These are phyloP conservation scores for Choloepus didactylus DNA, from an alignment of 2,797 vertebrate species.

Conservation along the genomic window DNA sequence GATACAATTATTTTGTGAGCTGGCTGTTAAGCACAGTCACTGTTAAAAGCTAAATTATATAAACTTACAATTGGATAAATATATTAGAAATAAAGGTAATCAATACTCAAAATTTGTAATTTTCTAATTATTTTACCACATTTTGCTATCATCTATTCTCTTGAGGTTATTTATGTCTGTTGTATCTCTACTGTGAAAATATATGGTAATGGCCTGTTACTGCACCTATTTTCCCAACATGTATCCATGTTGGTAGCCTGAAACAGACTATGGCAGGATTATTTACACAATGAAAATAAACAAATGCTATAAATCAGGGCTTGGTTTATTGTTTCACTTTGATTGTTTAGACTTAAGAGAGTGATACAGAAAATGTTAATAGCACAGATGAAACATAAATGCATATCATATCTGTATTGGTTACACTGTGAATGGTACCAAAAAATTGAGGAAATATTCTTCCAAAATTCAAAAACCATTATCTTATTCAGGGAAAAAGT, in stretches of 20 bases:
- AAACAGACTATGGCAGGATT: accelerated
- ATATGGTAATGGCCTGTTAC: too few species aligned
- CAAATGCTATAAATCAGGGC: neutral
- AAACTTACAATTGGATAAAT: too few species aligned
- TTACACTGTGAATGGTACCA: neutral
- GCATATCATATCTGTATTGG: too few species aligned
- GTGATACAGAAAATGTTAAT: neutral
- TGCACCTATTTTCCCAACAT: too few species aligned
- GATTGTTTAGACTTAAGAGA: neutral
- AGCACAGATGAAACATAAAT: neutral
- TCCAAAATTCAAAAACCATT: neutral
- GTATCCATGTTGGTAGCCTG: neutral
- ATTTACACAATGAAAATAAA: neutral
- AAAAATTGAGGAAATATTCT: neutral
- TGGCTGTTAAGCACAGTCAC: too few species aligned
- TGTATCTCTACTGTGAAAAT: too few species aligned
- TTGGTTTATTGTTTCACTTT: neutral
- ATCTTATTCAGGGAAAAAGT: neutral
- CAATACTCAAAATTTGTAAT: neutral
- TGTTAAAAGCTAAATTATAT: neutral
- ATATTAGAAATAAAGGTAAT: neutral
- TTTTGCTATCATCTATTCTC: neutral
- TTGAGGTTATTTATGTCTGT: neutral
- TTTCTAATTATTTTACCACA: neutral
- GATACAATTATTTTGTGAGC: too few species aligned